These are phyloP conservation scores for Lutraria lutraria DNA, from an alignment of 2,888 invertebrate species.

Conservation along the genomic window DNA sequence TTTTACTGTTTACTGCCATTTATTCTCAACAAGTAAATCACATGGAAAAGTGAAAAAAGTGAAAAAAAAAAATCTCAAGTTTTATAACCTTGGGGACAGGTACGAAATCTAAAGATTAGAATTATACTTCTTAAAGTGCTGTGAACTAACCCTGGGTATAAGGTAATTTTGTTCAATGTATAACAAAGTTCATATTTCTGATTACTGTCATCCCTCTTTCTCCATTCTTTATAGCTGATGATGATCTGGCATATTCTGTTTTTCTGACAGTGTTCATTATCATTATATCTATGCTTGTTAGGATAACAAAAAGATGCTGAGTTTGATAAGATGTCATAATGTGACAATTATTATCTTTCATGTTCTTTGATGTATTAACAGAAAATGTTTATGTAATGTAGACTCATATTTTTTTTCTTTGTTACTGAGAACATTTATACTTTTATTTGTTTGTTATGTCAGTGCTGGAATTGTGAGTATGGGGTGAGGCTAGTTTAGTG, in stretches of 20 bases:
- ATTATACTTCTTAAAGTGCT: too few species aligned
- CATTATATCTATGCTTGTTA: not conserved
- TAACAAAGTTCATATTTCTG: too few species aligned
- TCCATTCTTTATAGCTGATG: not conserved
- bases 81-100: too few species aligned
- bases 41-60: too few species aligned
- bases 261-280: not conserved
- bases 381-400: not conserved
- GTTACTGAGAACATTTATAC: not conserved
- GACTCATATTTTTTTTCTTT: not conserved
- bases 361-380: slow-evolving; percentile 9
- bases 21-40: too few species aligned
- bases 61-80: too few species aligned
- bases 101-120: too few species aligned
- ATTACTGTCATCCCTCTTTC: not conserved
- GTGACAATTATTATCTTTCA: not conserved
- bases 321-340: not conserved
- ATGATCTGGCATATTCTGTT: not conserved
- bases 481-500: not conserved
- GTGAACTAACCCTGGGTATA: too few species aligned
- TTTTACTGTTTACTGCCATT: too few species aligned
- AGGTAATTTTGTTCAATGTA: too few species aligned
- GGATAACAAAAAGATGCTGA: not conserved
- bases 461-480: not conserved
- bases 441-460: not conserved